phyloP scores from a whole-genome alignment of 2,888 invertebrate genomes.

The Cynaeus angustus region DNA sequence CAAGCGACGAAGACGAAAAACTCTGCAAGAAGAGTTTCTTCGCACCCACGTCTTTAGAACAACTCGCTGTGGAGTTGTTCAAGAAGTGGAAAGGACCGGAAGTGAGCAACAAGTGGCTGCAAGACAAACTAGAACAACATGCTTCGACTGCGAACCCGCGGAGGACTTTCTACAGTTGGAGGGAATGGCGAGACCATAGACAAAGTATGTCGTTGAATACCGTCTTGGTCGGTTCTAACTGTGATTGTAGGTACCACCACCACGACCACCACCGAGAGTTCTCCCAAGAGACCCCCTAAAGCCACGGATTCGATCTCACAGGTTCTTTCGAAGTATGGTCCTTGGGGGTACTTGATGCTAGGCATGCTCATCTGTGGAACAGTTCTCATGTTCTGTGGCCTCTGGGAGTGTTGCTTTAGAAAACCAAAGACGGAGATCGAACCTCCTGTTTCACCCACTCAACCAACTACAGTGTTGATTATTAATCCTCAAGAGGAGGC shows the following conservation, averaged over 20 bases:
- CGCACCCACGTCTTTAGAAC: slow-evolving; percentile 58
- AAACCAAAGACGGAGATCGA: slow-evolving; percentile 67
- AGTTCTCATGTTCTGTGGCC: slow-evolving; percentile 80
- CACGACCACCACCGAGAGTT: slow-evolving; percentile 3
- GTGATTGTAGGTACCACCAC: slow-evolving; percentile 19
- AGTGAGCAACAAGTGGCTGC: slow-evolving; percentile 48
- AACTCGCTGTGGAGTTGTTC: slow-evolving; percentile 59
- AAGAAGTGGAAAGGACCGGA: slow-evolving; percentile 59
- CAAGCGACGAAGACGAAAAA: slow-evolving; percentile 66
- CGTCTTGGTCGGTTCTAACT: not conserved
- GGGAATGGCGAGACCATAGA: slow-evolving; percentile 53
- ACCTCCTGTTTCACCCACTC: slow-evolving; percentile 50
- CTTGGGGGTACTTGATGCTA: slow-evolving; percentile 83
- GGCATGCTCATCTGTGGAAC: slow-evolving; percentile 82
- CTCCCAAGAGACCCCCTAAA: slow-evolving; percentile 47
- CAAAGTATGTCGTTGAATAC: slow-evolving; percentile 50
- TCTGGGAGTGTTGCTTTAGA: slow-evolving; percentile 76
- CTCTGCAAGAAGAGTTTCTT: slow-evolving; percentile 60
- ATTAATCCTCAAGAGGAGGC: slow-evolving; percentile 55
- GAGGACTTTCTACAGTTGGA: slow-evolving; percentile 49
- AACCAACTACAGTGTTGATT: slow-evolving; percentile 65
- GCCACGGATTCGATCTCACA: slow-evolving; percentile 70
- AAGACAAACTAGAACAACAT: slow-evolving; percentile 45
- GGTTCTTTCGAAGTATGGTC: slow-evolving; percentile 81
- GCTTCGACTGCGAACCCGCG: slow-evolving; percentile 19